A percentile compares a stretch with the other conserved stretches of the same genome.
Conservation (phyloP, 2,888 invertebrate species). For the Lepidocyrtoides sp. region DNA sequence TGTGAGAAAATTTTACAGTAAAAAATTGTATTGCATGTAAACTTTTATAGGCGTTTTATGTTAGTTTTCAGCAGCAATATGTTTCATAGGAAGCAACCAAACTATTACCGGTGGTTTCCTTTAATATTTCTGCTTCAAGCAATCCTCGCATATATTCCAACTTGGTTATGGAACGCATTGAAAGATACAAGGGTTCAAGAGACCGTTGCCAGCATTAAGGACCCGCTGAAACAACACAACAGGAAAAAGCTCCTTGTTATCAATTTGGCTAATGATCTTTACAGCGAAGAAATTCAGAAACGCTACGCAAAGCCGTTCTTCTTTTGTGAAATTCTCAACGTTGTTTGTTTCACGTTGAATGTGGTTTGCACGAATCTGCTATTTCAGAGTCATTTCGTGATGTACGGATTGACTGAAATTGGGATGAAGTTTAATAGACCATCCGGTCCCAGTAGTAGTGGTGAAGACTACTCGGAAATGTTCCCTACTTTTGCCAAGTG, state of each 20-base stretch:
- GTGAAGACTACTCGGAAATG: constrained; percentile 39
- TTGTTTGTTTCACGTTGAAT: constrained; percentile 89
- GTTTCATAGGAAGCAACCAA: constrained; percentile 81
- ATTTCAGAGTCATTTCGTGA: constrained; percentile 84
- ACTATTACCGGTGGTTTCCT: constrained; percentile 91
- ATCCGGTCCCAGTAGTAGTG: not conserved
- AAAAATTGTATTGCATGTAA: too few relatives aligned
- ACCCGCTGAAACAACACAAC: constrained; percentile 21
- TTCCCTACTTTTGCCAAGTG: constrained; percentile 81
- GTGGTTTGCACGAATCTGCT: constrained; percentile 77
- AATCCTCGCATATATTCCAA: constrained; percentile 90
- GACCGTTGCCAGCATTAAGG: constrained; percentile 88
- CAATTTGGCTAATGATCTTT: constrained; percentile 69
- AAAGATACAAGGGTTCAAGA: constrained; percentile 90
- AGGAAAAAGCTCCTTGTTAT: constrained; percentile 59
- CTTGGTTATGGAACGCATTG: constrained; percentile 91
- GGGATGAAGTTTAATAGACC: constrained; percentile 41
- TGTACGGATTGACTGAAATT: constrained; percentile 82
- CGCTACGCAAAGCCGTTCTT: constrained; percentile 88
- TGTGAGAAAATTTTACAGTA: not conserved
- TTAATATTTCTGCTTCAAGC: constrained; percentile 91
- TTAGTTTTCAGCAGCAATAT: constrained; percentile 29
- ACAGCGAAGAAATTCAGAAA: constrained; percentile 47
- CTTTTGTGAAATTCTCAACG: constrained; percentile 92
- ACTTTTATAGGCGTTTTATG: not conserved